These are phyloP conservation scores for Sceloporus undulatus DNA, from an alignment of 2,113 vertebrate genomes.

Conservation along the genomic window DNA sequence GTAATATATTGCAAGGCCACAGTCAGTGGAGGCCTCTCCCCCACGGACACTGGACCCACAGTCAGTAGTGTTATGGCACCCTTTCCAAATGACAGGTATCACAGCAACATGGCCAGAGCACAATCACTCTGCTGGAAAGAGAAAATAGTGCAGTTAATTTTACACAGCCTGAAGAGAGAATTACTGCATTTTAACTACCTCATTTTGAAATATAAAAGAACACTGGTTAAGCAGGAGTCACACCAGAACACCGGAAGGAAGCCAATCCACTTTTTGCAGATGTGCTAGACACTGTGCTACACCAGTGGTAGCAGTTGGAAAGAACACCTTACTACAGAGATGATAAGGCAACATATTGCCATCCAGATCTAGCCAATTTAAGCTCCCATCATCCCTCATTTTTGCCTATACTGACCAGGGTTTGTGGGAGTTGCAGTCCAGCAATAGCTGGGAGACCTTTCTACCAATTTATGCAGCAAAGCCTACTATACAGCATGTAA, in stretches of 20 bases:
- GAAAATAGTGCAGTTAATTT: background rate
- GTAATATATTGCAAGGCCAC: constrained; percentile 21
- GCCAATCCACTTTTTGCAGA: background rate
- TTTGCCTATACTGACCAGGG: too few relatives aligned
- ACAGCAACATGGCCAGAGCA: background rate
- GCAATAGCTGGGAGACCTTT: too few relatives aligned
- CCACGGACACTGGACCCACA: constrained; percentile 51
- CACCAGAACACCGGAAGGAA: background rate
- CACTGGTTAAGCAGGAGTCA: background rate
- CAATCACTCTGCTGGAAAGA: constrained; percentile 75
- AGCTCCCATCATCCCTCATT: background rate
- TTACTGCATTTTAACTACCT: background rate
- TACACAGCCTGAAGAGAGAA: background rate
- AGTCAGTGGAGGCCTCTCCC: constrained; percentile 41
- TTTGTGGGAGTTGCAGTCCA: too few relatives aligned
- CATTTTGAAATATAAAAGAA: too few relatives aligned
- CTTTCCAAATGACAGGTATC: constrained; percentile 41
- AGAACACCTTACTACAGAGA: background rate
- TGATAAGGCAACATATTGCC: background rate
- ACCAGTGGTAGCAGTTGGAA: background rate
- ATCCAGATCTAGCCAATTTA: background rate
- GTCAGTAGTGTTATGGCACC: constrained; percentile 81
- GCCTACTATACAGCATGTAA: background rate
- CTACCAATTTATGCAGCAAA: background rate
- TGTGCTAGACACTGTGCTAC: background rate